Evolutionary conservation across 2,888 invertebrate genomes (phyloP), one percentile per base, ranked within the genome.

Genomic region (Abrostola triplasia): DNA sequence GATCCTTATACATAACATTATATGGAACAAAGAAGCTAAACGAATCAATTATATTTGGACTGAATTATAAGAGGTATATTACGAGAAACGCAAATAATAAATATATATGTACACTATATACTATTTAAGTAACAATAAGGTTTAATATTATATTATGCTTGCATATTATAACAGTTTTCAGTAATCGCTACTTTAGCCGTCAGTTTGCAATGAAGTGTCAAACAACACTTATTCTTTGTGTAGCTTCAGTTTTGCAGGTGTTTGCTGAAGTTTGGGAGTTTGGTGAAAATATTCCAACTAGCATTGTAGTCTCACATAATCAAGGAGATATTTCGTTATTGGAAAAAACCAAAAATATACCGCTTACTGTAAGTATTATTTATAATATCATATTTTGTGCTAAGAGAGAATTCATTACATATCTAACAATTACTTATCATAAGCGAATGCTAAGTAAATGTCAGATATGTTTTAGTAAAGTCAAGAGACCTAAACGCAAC

Each of bases 221-320:
- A 7, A 6, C n/a, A 10, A 12, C 5, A 13, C 0, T 73, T 11
- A n/a, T 67, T 38, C 0, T 73, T 13, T 42, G 13, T 24, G 52
- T 67, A 4, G 44, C 47, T 8, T 50, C 36, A 9, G 44, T 8
- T 44, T 10, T n/a, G 36, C 38, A 58, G 0, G 54, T 61, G 5
- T 11, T 56, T 8, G 59, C 36, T 8, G 52, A 62, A 50, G 44
- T 73, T n/a, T 73, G 73, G 68, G 62, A 73, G 10, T 71, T 71
- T 24, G 70, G 70, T 50, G 11, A 49, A 42, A 59, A 73, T 42
- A 2, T 6, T 24, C 56, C 36, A 0, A 42, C 7, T 9, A 64
- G 53, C 41, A 40, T 12, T 38, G 37, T 73, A 13, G 5, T 69
- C 10, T 24, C 4, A 42, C 55, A 62, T 48, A 52, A 59, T 11